A percentile compares a stretch with the other conserved stretches of the same genome.
Conservation (phyloP, 2,113 vertebrate genomes). For the Nymphicus hollandicus region DNA sequence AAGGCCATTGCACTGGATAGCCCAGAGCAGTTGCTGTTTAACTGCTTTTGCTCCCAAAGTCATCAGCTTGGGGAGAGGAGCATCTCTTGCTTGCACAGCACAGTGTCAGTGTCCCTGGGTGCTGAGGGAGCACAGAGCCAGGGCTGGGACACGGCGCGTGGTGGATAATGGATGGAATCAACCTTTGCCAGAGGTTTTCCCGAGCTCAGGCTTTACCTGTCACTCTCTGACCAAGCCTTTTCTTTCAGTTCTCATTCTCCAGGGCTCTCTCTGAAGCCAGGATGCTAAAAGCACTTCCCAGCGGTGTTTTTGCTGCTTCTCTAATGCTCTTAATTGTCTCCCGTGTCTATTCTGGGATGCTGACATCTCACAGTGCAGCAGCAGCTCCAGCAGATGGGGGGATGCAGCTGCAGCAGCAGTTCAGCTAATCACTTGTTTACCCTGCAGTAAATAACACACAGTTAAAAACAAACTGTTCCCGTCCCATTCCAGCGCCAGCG, state of each 20-base stretch:
- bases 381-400: conserved; percentile 64
- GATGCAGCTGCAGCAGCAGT: conserved; percentile 8
- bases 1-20: not conserved
- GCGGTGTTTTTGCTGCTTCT: conserved; percentile 30
- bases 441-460: conserved; percentile 33
- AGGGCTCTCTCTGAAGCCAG: not conserved
- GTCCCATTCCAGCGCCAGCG: not conserved
- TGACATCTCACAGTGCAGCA: conserved; percentile 23
- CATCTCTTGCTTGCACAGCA: not conserved
- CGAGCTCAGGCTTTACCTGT: not conserved
- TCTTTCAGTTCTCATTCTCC: not conserved
- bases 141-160: accelerated
- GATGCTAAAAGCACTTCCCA: conserved; percentile 25
- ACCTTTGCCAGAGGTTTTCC: not conserved
- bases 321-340: conserved; percentile 48
- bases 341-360: conserved; percentile 50
- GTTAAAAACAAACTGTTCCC: conserved; percentile 9
- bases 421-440: conserved; percentile 36
- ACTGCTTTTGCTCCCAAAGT: not conserved
- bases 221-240: not conserved
- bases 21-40: not conserved
- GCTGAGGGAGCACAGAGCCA: not conserved
- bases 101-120: not conserved
- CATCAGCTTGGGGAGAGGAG: not conserved
- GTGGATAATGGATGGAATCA: not conserved